Conservation (phyloP, 2,888 invertebrate species). For the Arge pagana region DNA sequence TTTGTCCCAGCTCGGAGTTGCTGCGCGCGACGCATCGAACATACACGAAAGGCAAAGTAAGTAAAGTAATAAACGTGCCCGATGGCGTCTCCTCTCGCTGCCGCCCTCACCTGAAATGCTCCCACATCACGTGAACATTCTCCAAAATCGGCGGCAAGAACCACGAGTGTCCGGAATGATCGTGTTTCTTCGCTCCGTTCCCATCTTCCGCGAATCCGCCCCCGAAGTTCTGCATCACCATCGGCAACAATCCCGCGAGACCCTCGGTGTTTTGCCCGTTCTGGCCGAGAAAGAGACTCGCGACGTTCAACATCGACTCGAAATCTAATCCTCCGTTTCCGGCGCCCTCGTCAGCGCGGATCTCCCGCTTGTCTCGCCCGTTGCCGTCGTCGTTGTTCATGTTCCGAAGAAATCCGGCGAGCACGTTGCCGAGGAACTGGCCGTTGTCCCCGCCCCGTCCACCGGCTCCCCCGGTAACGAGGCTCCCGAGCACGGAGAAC, state of each 20-base stretch:
- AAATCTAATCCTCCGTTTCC: conserved; percentile 41
- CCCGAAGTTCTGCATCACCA: conserved; percentile 69
- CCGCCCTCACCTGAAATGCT: conserved; percentile 64
- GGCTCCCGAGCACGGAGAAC: conserved; percentile 48
- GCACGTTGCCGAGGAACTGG: conserved; percentile 29
- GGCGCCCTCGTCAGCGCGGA: conserved; percentile 22
- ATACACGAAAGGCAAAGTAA: neutral
- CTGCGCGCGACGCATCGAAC: conserved; percentile 47
- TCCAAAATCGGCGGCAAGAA: conserved; percentile 74
- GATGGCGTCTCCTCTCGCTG: too few species aligned
- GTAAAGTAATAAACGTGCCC: neutral
- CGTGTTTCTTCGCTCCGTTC: conserved; percentile 67
- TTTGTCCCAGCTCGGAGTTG: conserved; percentile 77
- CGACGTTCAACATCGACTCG: conserved; percentile 45
- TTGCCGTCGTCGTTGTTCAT: conserved; percentile 1
- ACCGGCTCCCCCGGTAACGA: conserved; percentile 39
- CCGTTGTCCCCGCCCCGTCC: conserved; percentile 24
- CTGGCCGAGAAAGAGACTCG: conserved; percentile 47
- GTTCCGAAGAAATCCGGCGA: conserved; percentile 32
- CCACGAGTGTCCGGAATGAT: conserved; percentile 68
- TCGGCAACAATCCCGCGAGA: conserved; percentile 67
- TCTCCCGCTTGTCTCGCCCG: conserved; percentile 26
- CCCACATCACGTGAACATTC: conserved; percentile 75
- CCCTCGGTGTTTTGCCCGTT: conserved; percentile 58
- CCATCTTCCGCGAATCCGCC: conserved; percentile 67